These are phyloP conservation scores for Rhabditoides inermis DNA, from an alignment of 2,888 invertebrate genomes.

Conservation along the genomic window DNA sequence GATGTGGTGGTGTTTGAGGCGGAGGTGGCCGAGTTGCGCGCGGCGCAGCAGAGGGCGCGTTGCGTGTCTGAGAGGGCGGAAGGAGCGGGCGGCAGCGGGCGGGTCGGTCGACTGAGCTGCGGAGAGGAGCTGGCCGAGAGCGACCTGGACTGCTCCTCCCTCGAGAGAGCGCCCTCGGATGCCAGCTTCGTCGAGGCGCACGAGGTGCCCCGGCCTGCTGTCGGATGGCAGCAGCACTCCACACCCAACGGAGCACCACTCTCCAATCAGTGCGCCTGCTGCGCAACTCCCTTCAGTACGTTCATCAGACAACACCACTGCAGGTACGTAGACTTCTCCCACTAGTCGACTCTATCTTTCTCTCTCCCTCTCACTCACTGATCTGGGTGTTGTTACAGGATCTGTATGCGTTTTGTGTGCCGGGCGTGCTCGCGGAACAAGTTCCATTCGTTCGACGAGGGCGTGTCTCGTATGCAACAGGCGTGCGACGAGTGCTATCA, in stretches of 20 bases:
- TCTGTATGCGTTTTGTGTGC: conserved; percentile 28
- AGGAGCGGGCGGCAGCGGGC: background rate
- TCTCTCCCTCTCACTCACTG: background rate
- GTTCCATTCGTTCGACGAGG: conserved; percentile 12
- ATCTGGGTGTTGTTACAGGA: conserved; percentile 2
- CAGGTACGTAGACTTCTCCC: conserved; percentile 5
- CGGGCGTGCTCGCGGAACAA: conserved; percentile 14
- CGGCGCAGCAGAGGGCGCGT: background rate
- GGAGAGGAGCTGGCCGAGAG: background rate
- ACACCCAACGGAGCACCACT: background rate
- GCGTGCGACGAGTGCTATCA: conserved; percentile 24
- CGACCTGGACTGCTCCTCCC: background rate
- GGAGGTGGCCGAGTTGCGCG: no score
- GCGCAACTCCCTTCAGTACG: conserved; percentile 9
- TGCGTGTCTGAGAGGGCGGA: no score
- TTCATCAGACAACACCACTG: conserved; percentile 19
- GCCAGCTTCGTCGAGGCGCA: conserved; percentile 3
- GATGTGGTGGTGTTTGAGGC: background rate
- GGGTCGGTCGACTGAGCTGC: no score
- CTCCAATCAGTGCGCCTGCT: conserved; percentile 10
- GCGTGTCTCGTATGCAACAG: background rate
- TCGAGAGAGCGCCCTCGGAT: conserved; percentile 1
- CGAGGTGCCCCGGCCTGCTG: background rate
- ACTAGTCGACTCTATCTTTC: background rate
- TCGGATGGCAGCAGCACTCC: background rate